Conservation (phyloP, 1,140 invertebrate species). For the Macrobrachium rosenbergii region DNA sequence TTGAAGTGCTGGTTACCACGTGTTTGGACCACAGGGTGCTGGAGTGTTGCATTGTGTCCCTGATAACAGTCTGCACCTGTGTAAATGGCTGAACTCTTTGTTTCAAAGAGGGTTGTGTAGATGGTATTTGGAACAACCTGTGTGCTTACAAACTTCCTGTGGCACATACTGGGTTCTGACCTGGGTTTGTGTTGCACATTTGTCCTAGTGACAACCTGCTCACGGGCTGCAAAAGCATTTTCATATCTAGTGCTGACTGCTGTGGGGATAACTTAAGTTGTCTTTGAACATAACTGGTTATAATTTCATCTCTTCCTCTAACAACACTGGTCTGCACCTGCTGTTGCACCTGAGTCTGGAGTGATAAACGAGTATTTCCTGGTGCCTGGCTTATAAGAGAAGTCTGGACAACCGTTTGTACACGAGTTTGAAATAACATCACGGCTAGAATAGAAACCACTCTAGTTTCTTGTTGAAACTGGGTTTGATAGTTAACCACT, state of each 20-base stretch:
- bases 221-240: slow-evolving; percentile 33
- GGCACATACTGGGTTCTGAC: slow-evolving; percentile 52
- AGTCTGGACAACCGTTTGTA: slow-evolving; percentile 57
- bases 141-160: slow-evolving; percentile 53
- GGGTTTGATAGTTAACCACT: slow-evolving; percentile 39
- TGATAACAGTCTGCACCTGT: slow-evolving; percentile 54
- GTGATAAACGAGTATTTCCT: slow-evolving; percentile 44
- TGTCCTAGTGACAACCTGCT: slow-evolving; percentile 58
- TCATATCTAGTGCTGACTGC: slow-evolving; percentile 50
- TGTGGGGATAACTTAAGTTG: slow-evolving; percentile 56
- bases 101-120: slow-evolving; percentile 45
- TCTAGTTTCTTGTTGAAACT: slow-evolving; percentile 14
- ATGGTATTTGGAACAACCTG: slow-evolving; percentile 46
- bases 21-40: slow-evolving; percentile 33
- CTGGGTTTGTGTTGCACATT: slow-evolving; percentile 46
- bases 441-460: slow-evolving; percentile 39
- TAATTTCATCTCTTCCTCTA: slow-evolving; percentile 25
- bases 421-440: slow-evolving; percentile 48
- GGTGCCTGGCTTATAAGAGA: slow-evolving; percentile 47
- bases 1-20: slow-evolving; percentile 43
- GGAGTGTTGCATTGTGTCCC: slow-evolving; percentile 50
- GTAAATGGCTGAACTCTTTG: slow-evolving; percentile 55
- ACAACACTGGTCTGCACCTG: slow-evolving; percentile 26
- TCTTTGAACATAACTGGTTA: slow-evolving; percentile 39
- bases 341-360: slow-evolving; percentile 35